Evolutionary conservation across 2,113 vertebrate species (phyloP).

Genomic region (Leuciscus idus): DNA sequence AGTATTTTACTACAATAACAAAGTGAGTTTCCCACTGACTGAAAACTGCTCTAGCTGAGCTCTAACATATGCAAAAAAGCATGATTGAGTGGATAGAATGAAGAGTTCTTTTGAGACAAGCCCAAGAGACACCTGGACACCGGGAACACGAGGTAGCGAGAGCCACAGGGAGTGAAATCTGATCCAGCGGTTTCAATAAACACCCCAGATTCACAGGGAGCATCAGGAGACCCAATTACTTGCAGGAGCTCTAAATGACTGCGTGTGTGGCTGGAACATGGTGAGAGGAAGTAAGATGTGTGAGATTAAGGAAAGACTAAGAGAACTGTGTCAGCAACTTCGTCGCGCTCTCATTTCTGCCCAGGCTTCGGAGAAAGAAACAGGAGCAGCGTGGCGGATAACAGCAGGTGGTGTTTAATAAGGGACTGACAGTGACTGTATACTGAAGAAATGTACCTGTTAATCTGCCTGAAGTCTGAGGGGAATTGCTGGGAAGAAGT

Average conservation of each 20-base stretch:
- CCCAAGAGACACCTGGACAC: slow-evolving; percentile 32
- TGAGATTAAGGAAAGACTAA: slow-evolving; percentile 46
- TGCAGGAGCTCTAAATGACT: slow-evolving; percentile 46
- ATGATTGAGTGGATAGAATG: background rate
- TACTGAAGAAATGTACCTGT: slow-evolving; percentile 39
- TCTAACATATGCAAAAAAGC: slow-evolving; percentile 19
- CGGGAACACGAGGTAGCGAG: slow-evolving; percentile 27
- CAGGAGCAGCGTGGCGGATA: slow-evolving; percentile 27
- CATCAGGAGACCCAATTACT: slow-evolving; percentile 52
- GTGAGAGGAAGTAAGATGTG: slow-evolving; percentile 44
- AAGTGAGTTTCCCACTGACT: background rate
- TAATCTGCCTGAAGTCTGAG: background rate
- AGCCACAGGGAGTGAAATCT: slow-evolving; percentile 44
- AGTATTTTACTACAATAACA: background rate
- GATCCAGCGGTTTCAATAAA: slow-evolving; percentile 57
- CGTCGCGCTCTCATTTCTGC: slow-evolving; percentile 25
- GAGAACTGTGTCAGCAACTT: slow-evolving; percentile 40
- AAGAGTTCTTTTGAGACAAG: slow-evolving; percentile 16
- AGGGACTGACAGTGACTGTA: slow-evolving; percentile 34
- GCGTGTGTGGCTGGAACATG: slow-evolving; percentile 24
- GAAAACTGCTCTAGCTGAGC: background rate
- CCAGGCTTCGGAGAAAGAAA: slow-evolving; percentile 35
- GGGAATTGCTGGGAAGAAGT: slow-evolving; percentile 17
- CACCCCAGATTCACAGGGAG: slow-evolving; percentile 44
- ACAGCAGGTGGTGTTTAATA: slow-evolving; percentile 41